Evolutionary conservation across 2,888 invertebrate species (phyloP).

Genomic region (Lysandra bellargus): DNA sequence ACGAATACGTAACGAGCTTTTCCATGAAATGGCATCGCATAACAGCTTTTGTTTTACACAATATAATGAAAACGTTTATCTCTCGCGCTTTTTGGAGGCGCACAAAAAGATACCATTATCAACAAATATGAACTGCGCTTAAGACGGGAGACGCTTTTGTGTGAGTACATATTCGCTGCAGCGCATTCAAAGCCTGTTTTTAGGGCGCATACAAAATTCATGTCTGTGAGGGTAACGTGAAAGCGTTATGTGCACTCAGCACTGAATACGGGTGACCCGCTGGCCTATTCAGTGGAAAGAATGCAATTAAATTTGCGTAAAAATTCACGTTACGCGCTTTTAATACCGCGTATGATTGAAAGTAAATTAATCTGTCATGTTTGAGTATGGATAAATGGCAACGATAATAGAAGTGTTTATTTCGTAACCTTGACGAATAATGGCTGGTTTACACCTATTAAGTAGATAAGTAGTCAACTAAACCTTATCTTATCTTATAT

Average conservation of each 20-base stretch:
- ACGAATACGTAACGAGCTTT: not conserved
- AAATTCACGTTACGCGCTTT: not conserved
- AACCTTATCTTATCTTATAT: too few relatives aligned
- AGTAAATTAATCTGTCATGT: not conserved
- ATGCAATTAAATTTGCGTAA: conserved; percentile 22
- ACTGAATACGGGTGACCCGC: conserved; percentile 28
- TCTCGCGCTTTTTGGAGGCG: not conserved
- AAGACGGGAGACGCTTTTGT: conserved; percentile 22
- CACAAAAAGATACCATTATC: conserved; percentile 24
- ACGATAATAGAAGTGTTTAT: too few relatives aligned
- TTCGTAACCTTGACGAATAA: too few relatives aligned
- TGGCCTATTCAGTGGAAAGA: conserved; percentile 15
- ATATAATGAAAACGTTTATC: conserved; percentile 16
- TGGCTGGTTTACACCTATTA: too few relatives aligned
- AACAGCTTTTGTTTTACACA: not conserved
- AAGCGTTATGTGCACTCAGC: conserved; percentile 16
- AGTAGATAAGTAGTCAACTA: too few relatives aligned
- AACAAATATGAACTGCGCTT: conserved; percentile 19
- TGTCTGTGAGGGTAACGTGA: conserved; percentile 19
- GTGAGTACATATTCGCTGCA: conserved; percentile 11
- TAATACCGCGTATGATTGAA: not conserved
- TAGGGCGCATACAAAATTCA: conserved; percentile 31
- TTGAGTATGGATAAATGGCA: not conserved
- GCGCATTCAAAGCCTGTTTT: conserved; percentile 28
- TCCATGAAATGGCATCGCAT: not conserved